These are phyloP conservation scores for Egretta garzetta DNA, from an alignment of 2,113 vertebrate genomes.

Conservation along the genomic window DNA sequence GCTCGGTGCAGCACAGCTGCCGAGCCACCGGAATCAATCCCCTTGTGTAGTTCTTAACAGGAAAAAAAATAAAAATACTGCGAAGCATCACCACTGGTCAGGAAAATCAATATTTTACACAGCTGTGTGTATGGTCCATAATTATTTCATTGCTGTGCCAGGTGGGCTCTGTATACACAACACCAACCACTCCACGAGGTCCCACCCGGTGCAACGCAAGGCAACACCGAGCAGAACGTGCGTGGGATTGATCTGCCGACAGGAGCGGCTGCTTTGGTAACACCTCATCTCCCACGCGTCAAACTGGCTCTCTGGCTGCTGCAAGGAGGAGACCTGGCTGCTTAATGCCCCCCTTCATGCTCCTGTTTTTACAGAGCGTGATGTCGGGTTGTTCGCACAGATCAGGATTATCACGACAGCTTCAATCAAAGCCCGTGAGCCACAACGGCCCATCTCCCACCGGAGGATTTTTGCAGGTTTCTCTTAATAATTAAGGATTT, in stretches of 20 bases:
- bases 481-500: background rate
- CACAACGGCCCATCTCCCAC: background rate
- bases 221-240: background rate
- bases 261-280: background rate
- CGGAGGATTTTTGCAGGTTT: background rate
- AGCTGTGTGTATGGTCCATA: accelerated
- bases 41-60: background rate
- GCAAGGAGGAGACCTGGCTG: background rate
- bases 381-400: background rate
- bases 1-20: accelerated
- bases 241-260: background rate
- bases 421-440: background rate
- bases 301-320: background rate
- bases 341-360: background rate
- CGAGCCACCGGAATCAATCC: background rate
- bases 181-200: background rate
- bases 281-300: background rate
- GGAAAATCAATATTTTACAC: background rate
- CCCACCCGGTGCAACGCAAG: accelerated
- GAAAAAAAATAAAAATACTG: background rate
- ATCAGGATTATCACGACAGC: background rate
- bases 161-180: background rate
- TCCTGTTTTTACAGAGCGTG: accelerated
- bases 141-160: background rate
- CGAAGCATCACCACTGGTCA: background rate